A percentile compares a stretch with the other conserved stretches of the same genome.
phyloP scores from a whole-genome alignment of 1,140 invertebrate genomes.

The Trichoplusia ni region DNA sequence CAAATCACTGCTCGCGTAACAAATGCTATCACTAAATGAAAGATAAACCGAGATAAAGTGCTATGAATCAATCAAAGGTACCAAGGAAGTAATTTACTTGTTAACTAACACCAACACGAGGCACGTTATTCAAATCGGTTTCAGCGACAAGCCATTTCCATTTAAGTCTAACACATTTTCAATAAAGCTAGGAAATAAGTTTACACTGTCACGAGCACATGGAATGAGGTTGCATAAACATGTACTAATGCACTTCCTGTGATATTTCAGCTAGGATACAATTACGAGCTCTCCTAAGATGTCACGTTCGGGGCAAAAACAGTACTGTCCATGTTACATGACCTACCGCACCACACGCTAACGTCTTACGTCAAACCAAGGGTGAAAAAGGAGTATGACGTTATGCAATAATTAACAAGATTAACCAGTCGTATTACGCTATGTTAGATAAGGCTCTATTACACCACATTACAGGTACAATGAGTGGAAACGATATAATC shows the following conservation, averaged over 20 bases:
- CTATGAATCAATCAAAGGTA: background rate
- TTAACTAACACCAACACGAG: background rate
- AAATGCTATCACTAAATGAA: background rate
- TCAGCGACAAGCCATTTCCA: background rate
- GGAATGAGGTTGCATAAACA: slow-evolving; percentile 4
- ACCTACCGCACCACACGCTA: slow-evolving; percentile 23
- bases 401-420: slow-evolving; percentile 34
- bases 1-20: no score
- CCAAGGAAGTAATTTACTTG: background rate
- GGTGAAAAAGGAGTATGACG: slow-evolving; percentile 37
- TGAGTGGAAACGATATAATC: slow-evolving; percentile 32
- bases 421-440: slow-evolving; percentile 52
- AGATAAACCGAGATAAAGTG: background rate
- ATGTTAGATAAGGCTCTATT: slow-evolving; percentile 60
- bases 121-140: slow-evolving; percentile 6
- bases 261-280: no score
- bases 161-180: slow-evolving; percentile 2
- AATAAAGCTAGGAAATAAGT: slow-evolving; percentile 17
- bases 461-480: slow-evolving; percentile 43
- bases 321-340: slow-evolving; percentile 8
- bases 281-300: background rate
- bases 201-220: slow-evolving; percentile 4
- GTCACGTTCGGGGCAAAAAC: background rate
- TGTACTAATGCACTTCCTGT: no score
- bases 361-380: slow-evolving; percentile 35